Evolutionary conservation across 2,113 vertebrate species (phyloP), one percentile per base, ranked within the genome.

Genomic region (Dissostichus mawsoni): DNA sequence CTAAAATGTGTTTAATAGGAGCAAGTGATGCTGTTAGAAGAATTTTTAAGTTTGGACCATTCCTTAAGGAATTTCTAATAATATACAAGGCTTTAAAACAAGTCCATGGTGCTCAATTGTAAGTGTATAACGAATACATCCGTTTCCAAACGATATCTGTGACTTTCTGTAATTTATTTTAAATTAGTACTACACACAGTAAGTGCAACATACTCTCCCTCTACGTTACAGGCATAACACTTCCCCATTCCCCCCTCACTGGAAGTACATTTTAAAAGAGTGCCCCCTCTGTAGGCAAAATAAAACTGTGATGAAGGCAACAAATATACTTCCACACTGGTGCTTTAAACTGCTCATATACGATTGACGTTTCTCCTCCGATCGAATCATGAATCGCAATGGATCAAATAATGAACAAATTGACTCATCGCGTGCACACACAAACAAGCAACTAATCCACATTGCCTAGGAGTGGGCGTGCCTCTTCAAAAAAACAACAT

Each of bases 391-490:
- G 41, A 18, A 52, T 17, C 2, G 0, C 16, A 10, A 13, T 13
- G 47, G 9, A 18, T 3, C 48, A 48, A 56, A 59, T 51, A 33
- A 17, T 18, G 17, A 33, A 18, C 25, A 29, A 6, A 53, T 14
- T 47, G 5, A 11, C 3, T 3, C 45, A 58, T 11, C 3, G 9
- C 18, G 62, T 50, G 65, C 5, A 5, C 47, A 5, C 47, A 62
- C 53, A 55, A 25, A 73, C 13, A 33, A 29, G n/a, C 45, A 11
- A 71, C 0, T 3, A 13, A 25, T 78, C 59, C 87, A 88, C 89
- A 83, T 58, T 84, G 85, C 89, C 78, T 84, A 14, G 86, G 90
- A 93, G 95, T 95, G 95, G 95, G 95, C 95, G 95, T 96, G 94
- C 89, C 95, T 87, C 92, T 73, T 66, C 78, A 41, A 91, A 83